Base-by-base conservation (phyloP, 2,888 invertebrate genomes). In the Heliconius hortense region DNA sequence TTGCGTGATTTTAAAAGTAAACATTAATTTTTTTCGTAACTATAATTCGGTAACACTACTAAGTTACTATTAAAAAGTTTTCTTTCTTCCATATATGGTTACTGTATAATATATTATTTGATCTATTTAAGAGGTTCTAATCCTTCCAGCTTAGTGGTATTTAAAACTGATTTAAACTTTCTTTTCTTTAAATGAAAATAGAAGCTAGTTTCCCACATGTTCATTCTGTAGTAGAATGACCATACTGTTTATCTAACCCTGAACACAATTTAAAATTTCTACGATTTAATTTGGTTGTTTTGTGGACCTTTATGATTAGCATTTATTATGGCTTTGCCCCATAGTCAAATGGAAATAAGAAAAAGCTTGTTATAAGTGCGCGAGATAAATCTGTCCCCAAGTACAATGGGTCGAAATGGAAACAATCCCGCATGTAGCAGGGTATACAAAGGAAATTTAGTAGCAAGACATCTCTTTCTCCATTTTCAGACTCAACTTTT, bases 111-210 rank as follows among this genome's bases (percentile, higher is more conserved):
- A 56, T n/a, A n/a, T 1, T 56, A 56, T 56, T n/a, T 11, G 56
- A 56, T 56, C 48, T 48, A 18, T 7, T n/a, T 56, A n/a, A n/a
- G n/a, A 69, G 35, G n/a, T 4, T 56, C 4, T 56, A 56, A 35
- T 69, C 69, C 24, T 31, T 31, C n/a, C 21, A 56, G 56, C 69
- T 56, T 69, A 56, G 56, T 69, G 26, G 43, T 75, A 62, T 62
- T 70, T 24, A 18, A 18, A 24, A 21, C 18, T 60, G 10, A 7
- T 39, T 39, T 26, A 24, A 62, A 71, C 5, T 39, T 43, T 60
- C 18, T 62, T 62, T 71, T 62, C 62, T 43, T 28, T 62, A 43
- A 71, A 13, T 62, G 26, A 71, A 71, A 71, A 71, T 71, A 71
- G 60, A 62, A 62, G 39, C 43, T 62, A 62, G 43, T 71, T 71